phyloP scores from a whole-genome alignment of 1,140 invertebrate species.

The Drosophila cardini region DNA sequence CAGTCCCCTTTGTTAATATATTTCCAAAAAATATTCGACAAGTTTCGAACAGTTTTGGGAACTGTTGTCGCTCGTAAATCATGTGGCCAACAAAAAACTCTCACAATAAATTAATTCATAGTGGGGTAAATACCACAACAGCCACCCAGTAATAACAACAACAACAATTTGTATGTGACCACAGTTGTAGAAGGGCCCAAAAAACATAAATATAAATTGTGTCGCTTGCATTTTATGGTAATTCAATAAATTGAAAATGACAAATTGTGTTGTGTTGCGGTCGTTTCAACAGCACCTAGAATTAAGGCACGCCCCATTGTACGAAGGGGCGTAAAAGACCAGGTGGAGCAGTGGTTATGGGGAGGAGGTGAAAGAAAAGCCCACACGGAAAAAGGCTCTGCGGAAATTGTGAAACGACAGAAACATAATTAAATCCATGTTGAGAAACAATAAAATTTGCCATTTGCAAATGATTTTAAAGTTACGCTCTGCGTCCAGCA shows the following conservation, averaged over 20 bases:
- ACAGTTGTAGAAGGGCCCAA: constrained; percentile 32
- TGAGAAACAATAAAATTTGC: constrained; percentile 74
- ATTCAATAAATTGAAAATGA: constrained; percentile 84
- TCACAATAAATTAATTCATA: constrained; percentile 69
- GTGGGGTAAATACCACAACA: constrained; percentile 38
- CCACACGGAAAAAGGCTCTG: background rate
- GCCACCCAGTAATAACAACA: constrained; percentile 12
- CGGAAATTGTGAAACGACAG: constrained; percentile 34
- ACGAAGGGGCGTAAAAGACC: background rate
- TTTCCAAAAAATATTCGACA: constrained; percentile 8
- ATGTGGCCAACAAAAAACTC: constrained; percentile 45
- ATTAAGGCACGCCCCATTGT: constrained; percentile 7
- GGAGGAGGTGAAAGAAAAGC: background rate
- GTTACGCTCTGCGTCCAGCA: constrained; percentile 18
- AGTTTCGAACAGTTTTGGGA: constrained; percentile 28
- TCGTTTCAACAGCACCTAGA: constrained; percentile 50
- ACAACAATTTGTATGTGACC: constrained; percentile 54
- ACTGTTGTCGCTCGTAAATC: constrained; percentile 62
- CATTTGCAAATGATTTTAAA: constrained; percentile 73
- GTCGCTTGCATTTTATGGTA: constrained; percentile 74
- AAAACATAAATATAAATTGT: constrained; percentile 73
- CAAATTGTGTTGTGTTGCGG: constrained; percentile 82
- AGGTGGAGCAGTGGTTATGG: background rate
- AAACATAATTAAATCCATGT: constrained; percentile 73
- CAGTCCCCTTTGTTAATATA: constrained; percentile 4